Base-by-base conservation (phyloP, 2,888 invertebrate species). In the Platycheirus rosarum region DNA sequence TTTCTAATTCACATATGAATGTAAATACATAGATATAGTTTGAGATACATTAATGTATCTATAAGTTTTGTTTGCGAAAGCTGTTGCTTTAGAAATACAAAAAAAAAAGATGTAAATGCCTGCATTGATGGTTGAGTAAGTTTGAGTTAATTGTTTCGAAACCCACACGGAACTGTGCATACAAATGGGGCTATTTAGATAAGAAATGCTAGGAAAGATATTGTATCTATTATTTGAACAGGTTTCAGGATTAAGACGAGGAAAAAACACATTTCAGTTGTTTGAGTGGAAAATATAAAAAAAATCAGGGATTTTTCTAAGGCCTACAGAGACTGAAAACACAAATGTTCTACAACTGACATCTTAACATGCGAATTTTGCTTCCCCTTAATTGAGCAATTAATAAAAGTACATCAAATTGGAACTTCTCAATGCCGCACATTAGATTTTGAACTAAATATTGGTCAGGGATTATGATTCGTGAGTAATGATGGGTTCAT, bases 61-160 rank as follows among this genome's bases (percentile, higher is more conserved):
- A n/a, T n/a, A n/a, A n/a, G n/a, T 49, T 44, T 40, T 65, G 73
- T 57, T 74, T 73, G 53, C 65, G 65, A 73, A 73, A 73, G 65
- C 46, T 65, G 46, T 35, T 66, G 23, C 23, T 11, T 26, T 29
- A 63, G 23, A 26, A 49, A 48, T 29, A 11, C 14, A 9, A 13
- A 23, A 48, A 13, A n/a, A 26, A 46, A 55, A 69, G 4, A 29
- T 42, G 18, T 69, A 60, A 60, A 66, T 42, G 57, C 23, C 20
- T 57, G 73, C 55, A 37, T 55, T 48, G 29, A 65, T 65, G 65
- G 57, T 60, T 70, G 49, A 66, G 71, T 71, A 65, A 57, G 60
- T 49, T 71, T 60, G 11, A 60, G 37, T 65, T 63, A 62, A 77
- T 51, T 65, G 77, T 51, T 71, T 71, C 57, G 55, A 48, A 63